Evolutionary conservation across 2,797 vertebrate species (phyloP).

Genomic region (Centroberyx gerrardi): DNA sequence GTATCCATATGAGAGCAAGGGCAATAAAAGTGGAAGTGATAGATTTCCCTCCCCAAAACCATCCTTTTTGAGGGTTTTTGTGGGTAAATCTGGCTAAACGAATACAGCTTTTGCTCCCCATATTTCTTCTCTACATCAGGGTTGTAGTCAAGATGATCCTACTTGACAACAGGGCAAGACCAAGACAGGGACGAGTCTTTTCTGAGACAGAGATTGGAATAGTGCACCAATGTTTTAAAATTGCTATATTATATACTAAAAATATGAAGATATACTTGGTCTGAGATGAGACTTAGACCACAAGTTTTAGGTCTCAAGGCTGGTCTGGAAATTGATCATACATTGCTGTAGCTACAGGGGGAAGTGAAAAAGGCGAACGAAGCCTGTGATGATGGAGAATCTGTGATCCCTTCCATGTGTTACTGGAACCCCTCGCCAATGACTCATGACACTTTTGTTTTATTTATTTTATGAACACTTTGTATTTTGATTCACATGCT

Average conservation of each 20-base stretch:
- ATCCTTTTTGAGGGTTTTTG: conserved; percentile 9
- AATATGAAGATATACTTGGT: neutral
- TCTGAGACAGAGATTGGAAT: conserved; percentile 35
- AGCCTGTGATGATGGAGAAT: conserved; percentile 48
- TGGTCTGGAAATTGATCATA: conserved; percentile 35
- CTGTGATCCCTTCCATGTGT: conserved; percentile 47
- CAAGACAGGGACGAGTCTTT: neutral
- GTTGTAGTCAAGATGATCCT: neutral
- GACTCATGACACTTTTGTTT: conserved; percentile 47
- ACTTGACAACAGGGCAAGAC: conserved; percentile 4
- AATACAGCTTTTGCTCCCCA: conserved; percentile 23
- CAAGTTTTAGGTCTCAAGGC: conserved; percentile 30
- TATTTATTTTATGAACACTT: conserved; percentile 50
- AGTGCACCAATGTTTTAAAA: conserved; percentile 42
- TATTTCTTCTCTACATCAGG: conserved; percentile 16
- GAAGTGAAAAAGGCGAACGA: conserved; percentile 45
- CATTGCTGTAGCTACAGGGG: conserved; percentile 4
- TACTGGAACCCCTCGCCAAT: conserved; percentile 31
- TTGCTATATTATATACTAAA: conserved; percentile 52
- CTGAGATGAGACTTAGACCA: conserved; percentile 38
- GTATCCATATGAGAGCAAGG: conserved; percentile 28
- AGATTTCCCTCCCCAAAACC: conserved; percentile 28
- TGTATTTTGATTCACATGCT: conserved; percentile 47
- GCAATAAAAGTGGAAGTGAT: conserved; percentile 18
- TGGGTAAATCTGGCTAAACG: conserved; percentile 39